phyloP scores from a whole-genome alignment of 2,113 vertebrate species.

The Ceuthmochares aereus region DNA sequence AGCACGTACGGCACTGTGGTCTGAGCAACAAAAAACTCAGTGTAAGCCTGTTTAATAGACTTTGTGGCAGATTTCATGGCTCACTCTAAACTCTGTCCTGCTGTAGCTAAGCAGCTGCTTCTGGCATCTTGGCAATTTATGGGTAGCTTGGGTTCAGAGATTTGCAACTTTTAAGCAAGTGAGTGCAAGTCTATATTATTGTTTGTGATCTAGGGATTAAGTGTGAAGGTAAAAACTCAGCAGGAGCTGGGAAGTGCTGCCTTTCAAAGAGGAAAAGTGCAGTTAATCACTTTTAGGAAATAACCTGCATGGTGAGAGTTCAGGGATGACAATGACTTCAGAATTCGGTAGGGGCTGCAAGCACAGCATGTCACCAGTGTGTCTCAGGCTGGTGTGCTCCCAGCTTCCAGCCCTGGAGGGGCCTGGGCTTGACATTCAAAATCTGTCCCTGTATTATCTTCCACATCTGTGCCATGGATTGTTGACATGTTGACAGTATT shows the following conservation, averaged over 20 bases:
- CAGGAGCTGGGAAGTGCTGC: not conserved
- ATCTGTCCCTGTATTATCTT: not conserved
- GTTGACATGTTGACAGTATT: conserved; percentile 16
- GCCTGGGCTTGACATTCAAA: not conserved
- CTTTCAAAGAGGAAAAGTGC: conserved; percentile 13
- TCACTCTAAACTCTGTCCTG: not conserved
- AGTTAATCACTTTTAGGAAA: conserved; percentile 18
- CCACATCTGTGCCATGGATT: not conserved
- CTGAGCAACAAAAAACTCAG: not conserved
- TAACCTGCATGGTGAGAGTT: conserved; percentile 6
- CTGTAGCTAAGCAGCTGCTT: not conserved
- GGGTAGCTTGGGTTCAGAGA: not conserved
- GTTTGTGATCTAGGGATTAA: not conserved
- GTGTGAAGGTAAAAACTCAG: not conserved
- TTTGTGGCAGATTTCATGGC: not conserved
- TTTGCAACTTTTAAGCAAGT: not conserved
- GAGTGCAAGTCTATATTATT: not conserved
- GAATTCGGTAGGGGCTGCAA: not conserved
- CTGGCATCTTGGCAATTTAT: not conserved
- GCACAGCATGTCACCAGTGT: accelerated
- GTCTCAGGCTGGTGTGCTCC: not conserved
- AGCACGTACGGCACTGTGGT: accelerated
- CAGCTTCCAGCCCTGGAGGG: not conserved
- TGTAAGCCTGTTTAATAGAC: not conserved
- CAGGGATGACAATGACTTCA: not conserved